These are phyloP conservation scores for Scaptomyza reducta DNA, from an alignment of 2,888 invertebrate genomes.

Conservation along the genomic window DNA sequence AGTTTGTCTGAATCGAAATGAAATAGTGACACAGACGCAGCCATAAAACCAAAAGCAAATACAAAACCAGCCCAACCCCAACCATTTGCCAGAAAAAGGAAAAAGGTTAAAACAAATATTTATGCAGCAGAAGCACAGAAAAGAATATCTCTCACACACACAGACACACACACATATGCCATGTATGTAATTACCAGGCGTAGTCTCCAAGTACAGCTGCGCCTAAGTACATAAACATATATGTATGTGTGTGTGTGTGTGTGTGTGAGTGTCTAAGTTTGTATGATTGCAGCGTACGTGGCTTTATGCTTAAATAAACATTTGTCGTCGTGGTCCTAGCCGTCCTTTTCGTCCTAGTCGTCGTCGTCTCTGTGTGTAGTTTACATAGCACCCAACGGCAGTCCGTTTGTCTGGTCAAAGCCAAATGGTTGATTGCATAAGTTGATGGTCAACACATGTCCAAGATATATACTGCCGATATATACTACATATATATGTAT, in stretches of 20 bases:
- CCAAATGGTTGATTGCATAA: slow-evolving; percentile 80
- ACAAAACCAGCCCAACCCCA: slow-evolving; percentile 37
- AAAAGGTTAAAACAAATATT: slow-evolving; percentile 77
- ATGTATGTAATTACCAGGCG: slow-evolving; percentile 72
- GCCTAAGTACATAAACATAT: slow-evolving; percentile 69
- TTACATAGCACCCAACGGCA: slow-evolving; percentile 71
- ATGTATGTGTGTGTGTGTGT: neutral
- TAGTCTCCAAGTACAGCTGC: slow-evolving; percentile 72
- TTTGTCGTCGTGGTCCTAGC: slow-evolving; percentile 49
- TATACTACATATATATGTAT: slow-evolving; percentile 3
- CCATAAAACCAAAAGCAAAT: slow-evolving; percentile 73
- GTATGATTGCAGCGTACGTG: slow-evolving; percentile 63
- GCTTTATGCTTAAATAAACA: slow-evolving; percentile 79
- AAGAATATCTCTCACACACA: slow-evolving; percentile 27
- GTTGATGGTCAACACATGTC: slow-evolving; percentile 79
- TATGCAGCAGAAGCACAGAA: slow-evolving; percentile 56
- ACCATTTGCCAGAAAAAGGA: slow-evolving; percentile 49
- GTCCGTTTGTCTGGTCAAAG: slow-evolving; percentile 71
- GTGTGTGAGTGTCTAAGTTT: slow-evolving; percentile 20
- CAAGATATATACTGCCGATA: slow-evolving; percentile 67
- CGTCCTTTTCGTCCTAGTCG: slow-evolving; percentile 9
- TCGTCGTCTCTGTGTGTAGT: slow-evolving; percentile 47
- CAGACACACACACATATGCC: slow-evolving; percentile 30
- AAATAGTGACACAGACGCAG: slow-evolving; percentile 69
- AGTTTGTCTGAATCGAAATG: slow-evolving; percentile 77